phyloP scores from a whole-genome alignment of 2,888 invertebrate genomes.

The Clunio marinus region DNA sequence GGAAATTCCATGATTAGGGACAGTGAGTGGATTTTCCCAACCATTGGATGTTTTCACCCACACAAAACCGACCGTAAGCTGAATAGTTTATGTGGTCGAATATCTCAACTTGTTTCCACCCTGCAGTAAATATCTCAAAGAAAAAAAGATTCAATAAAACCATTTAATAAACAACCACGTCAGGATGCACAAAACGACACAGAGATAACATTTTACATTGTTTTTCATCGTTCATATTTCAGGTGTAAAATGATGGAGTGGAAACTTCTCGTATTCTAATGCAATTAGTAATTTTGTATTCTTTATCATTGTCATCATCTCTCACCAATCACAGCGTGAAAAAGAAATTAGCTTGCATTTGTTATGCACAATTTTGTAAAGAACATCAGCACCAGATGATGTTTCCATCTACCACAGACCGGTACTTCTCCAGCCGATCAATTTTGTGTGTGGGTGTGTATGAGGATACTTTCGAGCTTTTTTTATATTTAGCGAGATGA shows the following conservation, averaged over 20 bases:
- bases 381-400: neutral
- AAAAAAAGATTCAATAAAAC: neutral
- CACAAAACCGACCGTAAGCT: neutral
- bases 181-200: neutral
- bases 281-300: neutral
- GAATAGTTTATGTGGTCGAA: neutral
- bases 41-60: neutral
- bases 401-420: neutral
- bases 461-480: neutral
- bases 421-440: constrained; percentile 10
- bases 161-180: neutral
- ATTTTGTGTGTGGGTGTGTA: constrained; percentile 19
- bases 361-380: constrained; percentile 33
- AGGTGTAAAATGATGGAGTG: neutral
- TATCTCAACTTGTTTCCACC: too few relatives aligned
- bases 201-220: neutral
- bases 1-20: neutral
- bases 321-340: constrained; percentile 25
- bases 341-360: constrained; percentile 32
- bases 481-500: neutral
- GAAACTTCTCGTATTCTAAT: neutral
- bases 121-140: too few relatives aligned
- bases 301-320: neutral
- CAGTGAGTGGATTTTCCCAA: too few relatives aligned
- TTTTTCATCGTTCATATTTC: neutral